Evolutionary conservation across 2,888 invertebrate genomes (phyloP).

Genomic region (Eustalomyia histrio): DNA sequence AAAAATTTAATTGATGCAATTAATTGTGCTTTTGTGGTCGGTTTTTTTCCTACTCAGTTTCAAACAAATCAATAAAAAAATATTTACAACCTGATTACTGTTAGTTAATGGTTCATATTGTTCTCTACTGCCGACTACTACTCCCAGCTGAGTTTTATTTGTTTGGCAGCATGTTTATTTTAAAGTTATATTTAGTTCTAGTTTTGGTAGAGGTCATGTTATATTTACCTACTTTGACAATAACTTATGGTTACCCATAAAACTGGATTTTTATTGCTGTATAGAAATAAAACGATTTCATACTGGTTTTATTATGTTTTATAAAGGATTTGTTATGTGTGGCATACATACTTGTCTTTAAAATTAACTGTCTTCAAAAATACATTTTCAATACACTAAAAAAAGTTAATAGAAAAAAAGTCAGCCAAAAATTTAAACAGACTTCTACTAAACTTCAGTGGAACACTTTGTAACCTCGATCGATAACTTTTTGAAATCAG

Average conservation of each 20-base stretch:
- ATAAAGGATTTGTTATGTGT: neutral
- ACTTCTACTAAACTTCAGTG: too few species aligned
- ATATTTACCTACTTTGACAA: conserved; percentile 20
- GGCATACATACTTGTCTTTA: neutral
- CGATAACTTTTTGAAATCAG: too few species aligned
- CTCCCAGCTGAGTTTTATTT: neutral
- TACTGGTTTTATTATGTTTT: neutral
- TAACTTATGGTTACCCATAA: neutral
- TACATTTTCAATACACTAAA: neutral
- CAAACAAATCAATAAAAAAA: too few species aligned
- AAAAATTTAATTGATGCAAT: too few species aligned
- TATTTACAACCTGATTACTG: too few species aligned
- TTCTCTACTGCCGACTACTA: too few species aligned
- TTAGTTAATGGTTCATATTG: too few species aligned
- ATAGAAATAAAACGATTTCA: neutral
- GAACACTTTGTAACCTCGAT: too few species aligned
- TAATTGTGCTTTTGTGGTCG: too few species aligned
- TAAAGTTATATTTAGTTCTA: conserved; percentile 15
- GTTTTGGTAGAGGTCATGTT: conserved; percentile 20
- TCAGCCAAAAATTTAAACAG: too few species aligned
- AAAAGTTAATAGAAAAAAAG: neutral
- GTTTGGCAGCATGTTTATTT: neutral
- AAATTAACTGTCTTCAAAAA: neutral
- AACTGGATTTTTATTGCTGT: neutral
- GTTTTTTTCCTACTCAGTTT: too few species aligned